Base-by-base conservation (phyloP, 2,888 invertebrate species). In the Tholera decimalis region DNA sequence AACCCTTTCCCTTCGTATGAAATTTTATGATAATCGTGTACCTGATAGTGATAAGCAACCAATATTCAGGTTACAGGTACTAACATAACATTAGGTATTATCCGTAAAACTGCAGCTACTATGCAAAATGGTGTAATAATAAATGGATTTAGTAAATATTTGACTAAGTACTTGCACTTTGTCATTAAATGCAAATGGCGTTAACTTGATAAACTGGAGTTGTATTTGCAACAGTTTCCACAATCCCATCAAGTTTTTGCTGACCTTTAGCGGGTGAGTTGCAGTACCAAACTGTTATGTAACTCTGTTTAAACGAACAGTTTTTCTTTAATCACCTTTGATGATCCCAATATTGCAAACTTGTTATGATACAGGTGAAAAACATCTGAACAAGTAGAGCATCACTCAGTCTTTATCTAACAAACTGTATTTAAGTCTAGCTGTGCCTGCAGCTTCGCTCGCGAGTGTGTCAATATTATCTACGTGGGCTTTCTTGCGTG, bases 241-340 rank as follows among this genome's bases (percentile, higher is more conserved):
- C 62, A 70, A 70, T 51, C 41, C 44, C n/a, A 26, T 61, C 44
- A 50, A 50, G 39, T 46, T 18, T 37, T 33, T 54, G 18, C 35
- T 53, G 50, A 71, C 46, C 53, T 69, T 76, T 62, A 37, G 8
- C 51, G 11, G 46, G 46, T 41, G 7, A 35, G 39, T 69, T 75
- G 50, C 61, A 70, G 44, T 41, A 30, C 20, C 7, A n/a, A 43
- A 28, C 26, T 26, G 24, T 24, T 30, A 44, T 37, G 26, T 50
- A 49, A 30, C 20, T 24, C 44, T 22, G 44, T 50, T 69, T 9
- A 33, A 56, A 68, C 47, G 9, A 46, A 53, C 35, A 11, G 18
- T 49, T 41, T 28, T 73, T 47, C 15, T 43, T 37, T 49, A 30
- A 35, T 74, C 37, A 51, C 39, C 50, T 46, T 30, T 57, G 44